Evolutionary conservation across 2,113 vertebrate species (phyloP).

Genomic region (Chloroceryle aenea): DNA sequence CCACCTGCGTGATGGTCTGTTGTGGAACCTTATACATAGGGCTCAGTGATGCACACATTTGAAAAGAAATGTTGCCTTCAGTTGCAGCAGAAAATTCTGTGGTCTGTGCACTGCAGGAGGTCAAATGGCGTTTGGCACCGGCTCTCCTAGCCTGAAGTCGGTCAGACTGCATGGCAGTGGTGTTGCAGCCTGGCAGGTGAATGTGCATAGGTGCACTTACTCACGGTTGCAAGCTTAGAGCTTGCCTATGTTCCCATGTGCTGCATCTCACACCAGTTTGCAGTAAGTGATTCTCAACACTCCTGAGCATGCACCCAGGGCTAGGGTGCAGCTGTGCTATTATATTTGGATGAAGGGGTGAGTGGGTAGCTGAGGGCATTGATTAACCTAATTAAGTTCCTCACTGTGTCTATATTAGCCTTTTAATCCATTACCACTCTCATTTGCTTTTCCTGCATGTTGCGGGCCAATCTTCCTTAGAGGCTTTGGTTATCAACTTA

Average conservation of each 20-base stretch:
- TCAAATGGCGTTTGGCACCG: fast-evolving
- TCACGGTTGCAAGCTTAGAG: background rate
- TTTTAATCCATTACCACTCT: background rate
- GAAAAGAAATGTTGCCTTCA: background rate
- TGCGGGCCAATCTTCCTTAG: background rate
- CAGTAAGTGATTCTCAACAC: background rate
- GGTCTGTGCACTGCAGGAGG: background rate
- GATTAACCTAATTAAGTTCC: slow-evolving; percentile 9
- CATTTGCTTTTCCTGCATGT: background rate
- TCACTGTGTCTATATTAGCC: background rate
- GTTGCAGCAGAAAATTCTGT: background rate
- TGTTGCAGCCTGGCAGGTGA: background rate
- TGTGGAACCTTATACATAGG: background rate
- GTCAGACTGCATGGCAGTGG: background rate
- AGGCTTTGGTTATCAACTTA: background rate
- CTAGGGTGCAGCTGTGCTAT: background rate
- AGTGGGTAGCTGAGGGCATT: background rate
- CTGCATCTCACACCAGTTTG: background rate
- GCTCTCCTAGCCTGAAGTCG: background rate
- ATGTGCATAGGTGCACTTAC: fast-evolving
- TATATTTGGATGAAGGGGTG: background rate
- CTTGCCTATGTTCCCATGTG: background rate
- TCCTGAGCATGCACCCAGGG: background rate
- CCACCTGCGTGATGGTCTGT: fast-evolving
- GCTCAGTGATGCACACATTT: background rate